Base-by-base conservation (phyloP, 2,113 vertebrate species). In the Elephas maximus region DNA sequence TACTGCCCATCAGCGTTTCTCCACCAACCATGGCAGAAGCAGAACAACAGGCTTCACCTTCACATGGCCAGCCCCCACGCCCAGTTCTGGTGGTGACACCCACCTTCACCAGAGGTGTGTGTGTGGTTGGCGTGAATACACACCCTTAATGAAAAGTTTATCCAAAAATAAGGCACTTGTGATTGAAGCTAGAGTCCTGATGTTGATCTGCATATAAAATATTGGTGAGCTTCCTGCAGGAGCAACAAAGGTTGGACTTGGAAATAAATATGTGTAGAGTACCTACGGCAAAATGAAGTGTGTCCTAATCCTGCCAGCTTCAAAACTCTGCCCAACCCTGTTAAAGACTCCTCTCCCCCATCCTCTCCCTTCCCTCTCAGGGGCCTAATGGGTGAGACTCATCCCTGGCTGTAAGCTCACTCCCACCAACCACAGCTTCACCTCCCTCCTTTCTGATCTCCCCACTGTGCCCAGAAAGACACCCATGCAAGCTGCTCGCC, bases 381-480 rank as follows among this genome's bases (percentile, higher is more conserved):
- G 20, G n/a, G n/a, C 44, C 45, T 48, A 1, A 78, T 0, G 20
- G 37, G 45, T 44, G n/a, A n/a, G 30, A 41, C 4, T 45, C 12
- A 0, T 8, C 14, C 18, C 30, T 28, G 33, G 4, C 15, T 53
- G 23, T 62, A 45, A 76, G 30, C 51, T 51, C 20, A 15, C 0
- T 5, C 63, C 26, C 0, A 20, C 33, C 23, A 23, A 0, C 5
- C 1, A 8, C 20, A 48, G 45, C 60, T 21, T 44, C 57, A 8
- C 37, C 5, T 37, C 4, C 67, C 26, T 69, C 14, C 21, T 6
- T 53, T 65, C 23, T 14, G 6, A 21, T 33, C 71, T 51, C 33
- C 51, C 6, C 6, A 1, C 2, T 0, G 0, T 0, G 12, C 26
- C 26, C 33, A 57, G 21, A 2, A 63, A n/a, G n/a, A n/a, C 69